Evolutionary conservation across 1,140 invertebrate species (phyloP), one percentile per base, ranked within the genome.

Genomic region (Papilio helenus): DNA sequence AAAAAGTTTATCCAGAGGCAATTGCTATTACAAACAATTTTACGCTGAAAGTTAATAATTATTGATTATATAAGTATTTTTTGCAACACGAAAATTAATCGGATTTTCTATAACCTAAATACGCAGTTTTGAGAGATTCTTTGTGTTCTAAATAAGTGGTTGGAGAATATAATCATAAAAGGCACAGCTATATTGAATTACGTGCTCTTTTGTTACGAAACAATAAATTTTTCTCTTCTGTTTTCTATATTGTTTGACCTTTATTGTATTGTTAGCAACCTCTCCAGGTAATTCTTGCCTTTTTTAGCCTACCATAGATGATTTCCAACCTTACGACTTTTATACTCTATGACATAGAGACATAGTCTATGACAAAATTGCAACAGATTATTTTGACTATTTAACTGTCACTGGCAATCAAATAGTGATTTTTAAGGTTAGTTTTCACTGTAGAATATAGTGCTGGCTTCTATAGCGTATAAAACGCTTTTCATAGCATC

Each of bases 161-260:
- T 49, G 20, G 44, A 3, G 20, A 73, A 74, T 74, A 23, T 74
- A 44, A 74, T 49, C 72, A 74, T 44, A 74, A 74, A 74, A 74
- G 72, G 72, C 39, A 74, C 3, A 23, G 44, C 20, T 74, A 51
- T 74, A 74, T 74, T 44, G 72, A 29, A 74, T 74, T 74, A 74
- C 72, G 42, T 51, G 72, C 44, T 49, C 72, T 51, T 74, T 74
- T 74, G 72, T 74, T 49, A 12, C 72, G 23, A 23, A 74, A 49
- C 42, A 26, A 74, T 74, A 49, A 74, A 49, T 49, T 51, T 51
- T 49, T 49, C 44, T 26, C 23, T 74, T 44, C 42, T 29, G 4
- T 20, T 72, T 74, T 44, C 42, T 72, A 72, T 39, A 44, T 72
- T 29, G 12, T 34, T 20, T 72, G 71, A 23, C 23, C 20, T 68